Base-by-base conservation (phyloP, 2,888 invertebrate species). In the Leucoma salicis region DNA sequence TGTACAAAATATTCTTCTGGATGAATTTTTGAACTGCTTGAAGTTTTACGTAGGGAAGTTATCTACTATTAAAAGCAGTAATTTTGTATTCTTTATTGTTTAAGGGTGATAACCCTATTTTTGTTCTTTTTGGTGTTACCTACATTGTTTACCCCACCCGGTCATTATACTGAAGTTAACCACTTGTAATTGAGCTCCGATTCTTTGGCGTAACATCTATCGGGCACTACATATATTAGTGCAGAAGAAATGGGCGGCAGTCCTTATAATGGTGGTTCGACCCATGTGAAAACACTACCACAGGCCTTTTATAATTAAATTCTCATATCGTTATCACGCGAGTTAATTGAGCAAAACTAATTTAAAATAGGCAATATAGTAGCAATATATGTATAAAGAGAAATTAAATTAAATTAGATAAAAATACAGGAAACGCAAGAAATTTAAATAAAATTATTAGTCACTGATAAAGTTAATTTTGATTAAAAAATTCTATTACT, bases 201-300 rank as follows among this genome's bases (percentile, higher is more conserved):
- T 56, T 54, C 53, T 57, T 49, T 54, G 49, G 35, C 31, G 35
- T 31, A 51, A 53, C 40, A 52, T 61, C 62, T 60, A 57, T 65
- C 51, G 39, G 50, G 46, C 57, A 57, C 65, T 61, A 58, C 61
- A 62, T 63, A 63, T 61, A 66, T 70, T 70, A 70, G 64, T 53
- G 61, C 61, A 53, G 53, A 66, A 67, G 71, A 70, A 71, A 63
- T 70, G 66, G 66, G 66, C 66, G 76, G 70, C 59, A 63, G 82
- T 55, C 79, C 83, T 69, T 54, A 63, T 62, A 70, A 75, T 59
- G 71, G 55, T 80, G 79, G 83, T 64, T 58, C 62, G 39, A 49
- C 49, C 49, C 55, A 53, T 64, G 50, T 56, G 42, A 53, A 41
- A 56, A 49, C 46, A 51, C 16, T 72, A 73, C 75, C 42, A 67